These are phyloP conservation scores for Cydia fagiglandana DNA, from an alignment of 1,140 invertebrate species.

Conservation along the genomic window DNA sequence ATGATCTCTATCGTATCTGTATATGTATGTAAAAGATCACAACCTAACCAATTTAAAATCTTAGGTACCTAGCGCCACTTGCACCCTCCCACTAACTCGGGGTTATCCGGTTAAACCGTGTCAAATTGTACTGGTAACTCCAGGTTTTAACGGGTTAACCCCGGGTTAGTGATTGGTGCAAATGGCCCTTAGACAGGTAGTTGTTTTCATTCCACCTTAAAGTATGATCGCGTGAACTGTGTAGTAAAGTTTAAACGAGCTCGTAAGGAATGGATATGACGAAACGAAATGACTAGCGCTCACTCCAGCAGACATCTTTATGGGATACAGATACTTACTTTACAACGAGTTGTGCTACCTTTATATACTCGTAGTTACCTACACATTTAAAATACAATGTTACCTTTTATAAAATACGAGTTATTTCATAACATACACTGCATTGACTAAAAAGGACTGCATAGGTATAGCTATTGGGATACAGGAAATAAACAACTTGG, in stretches of 20 bases:
- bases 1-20: background rate
- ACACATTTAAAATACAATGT: background rate
- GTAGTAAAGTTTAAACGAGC: background rate
- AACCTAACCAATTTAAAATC: too few relatives aligned
- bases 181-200: background rate
- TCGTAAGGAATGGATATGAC: constrained; percentile 1
- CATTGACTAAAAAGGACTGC: too few relatives aligned
- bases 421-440: too few relatives aligned
- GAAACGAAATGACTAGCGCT: background rate
- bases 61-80: too few relatives aligned
- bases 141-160: too few relatives aligned
- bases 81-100: too few relatives aligned
- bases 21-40: background rate
- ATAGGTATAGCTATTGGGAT: too few relatives aligned
- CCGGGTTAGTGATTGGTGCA: too few relatives aligned
- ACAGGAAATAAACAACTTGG: too few relatives aligned
- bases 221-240: constrained; percentile 7
- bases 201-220: background rate
- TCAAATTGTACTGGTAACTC: too few relatives aligned
- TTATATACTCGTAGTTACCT: background rate
- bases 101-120: too few relatives aligned
- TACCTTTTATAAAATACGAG: too few relatives aligned
- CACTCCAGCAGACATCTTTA: background rate
- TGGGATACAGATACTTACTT: background rate
- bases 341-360: background rate